Evolutionary conservation across 2,888 invertebrate species (phyloP).

Genomic region (Homarus gammarus): DNA sequence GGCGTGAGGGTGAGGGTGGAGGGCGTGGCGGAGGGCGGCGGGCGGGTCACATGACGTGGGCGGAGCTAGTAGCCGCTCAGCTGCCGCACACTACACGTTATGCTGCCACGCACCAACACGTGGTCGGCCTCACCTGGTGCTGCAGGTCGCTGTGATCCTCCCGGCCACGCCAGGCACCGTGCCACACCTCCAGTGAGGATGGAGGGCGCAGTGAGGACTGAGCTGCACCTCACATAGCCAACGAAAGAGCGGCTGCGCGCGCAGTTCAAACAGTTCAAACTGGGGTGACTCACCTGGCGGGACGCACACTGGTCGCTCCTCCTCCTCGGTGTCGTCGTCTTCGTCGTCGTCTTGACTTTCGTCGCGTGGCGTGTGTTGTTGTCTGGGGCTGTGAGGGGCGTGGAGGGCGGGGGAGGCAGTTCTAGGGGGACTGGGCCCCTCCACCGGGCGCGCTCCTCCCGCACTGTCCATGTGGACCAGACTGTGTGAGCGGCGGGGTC

Average conservation of each 20-base stretch:
- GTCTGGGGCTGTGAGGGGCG: slow-evolving; percentile 37
- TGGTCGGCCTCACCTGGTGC: not conserved
- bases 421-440: slow-evolving; percentile 42
- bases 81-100: too few relatives aligned
- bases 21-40: slow-evolving; percentile 42
- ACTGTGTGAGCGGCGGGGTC: slow-evolving; percentile 63
- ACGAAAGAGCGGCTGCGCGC: slow-evolving; percentile 49
- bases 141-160: not conserved
- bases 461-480: slow-evolving; percentile 62
- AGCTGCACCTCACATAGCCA: not conserved
- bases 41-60: slow-evolving; percentile 22
- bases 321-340: slow-evolving; percentile 42
- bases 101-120: slow-evolving; percentile 15
- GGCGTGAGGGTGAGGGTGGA: not conserved
- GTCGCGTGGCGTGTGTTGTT: slow-evolving; percentile 32
- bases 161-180: slow-evolving; percentile 17
- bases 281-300: slow-evolving; percentile 64
- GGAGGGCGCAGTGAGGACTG: not conserved
- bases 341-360: slow-evolving; percentile 41
- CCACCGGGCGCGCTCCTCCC: slow-evolving; percentile 53
- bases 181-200: slow-evolving; percentile 5
- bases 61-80: slow-evolving; percentile 26
- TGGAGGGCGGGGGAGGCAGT: slow-evolving; percentile 23
- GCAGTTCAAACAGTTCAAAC: slow-evolving; percentile 58
- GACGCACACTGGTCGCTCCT: slow-evolving; percentile 39